Evolutionary conservation across 2,797 vertebrate species (phyloP).

Genomic region (Neomorphus geoffroyi): DNA sequence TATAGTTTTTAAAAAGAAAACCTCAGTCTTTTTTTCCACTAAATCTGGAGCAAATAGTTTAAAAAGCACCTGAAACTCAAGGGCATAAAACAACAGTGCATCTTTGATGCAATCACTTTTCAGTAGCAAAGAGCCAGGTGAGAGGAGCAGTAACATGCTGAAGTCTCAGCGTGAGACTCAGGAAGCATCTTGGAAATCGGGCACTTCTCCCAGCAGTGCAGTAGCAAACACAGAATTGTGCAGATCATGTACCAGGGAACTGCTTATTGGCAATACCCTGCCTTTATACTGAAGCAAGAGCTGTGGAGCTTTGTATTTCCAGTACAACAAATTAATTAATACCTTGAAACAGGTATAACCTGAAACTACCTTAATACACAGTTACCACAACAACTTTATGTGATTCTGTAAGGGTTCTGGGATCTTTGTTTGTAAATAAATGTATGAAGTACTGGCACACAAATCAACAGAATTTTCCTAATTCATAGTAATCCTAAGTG

Average conservation of each 20-base stretch:
- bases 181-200: constrained; percentile 1
- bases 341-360: not conserved
- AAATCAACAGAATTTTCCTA: not conserved
- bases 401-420: not conserved
- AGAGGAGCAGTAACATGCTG: not conserved
- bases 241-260: not conserved
- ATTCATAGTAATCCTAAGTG: not conserved
- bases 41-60: not conserved
- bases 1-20: not conserved
- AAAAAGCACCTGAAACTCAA: not conserved
- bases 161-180: constrained; percentile 7
- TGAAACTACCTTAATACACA: not conserved
- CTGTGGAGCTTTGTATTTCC: not conserved
- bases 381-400: not conserved
- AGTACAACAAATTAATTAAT: not conserved
- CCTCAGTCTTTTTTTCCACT: not conserved
- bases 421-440: not conserved
- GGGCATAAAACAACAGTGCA: not conserved
- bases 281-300: not conserved
- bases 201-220: not conserved
- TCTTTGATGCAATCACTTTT: not conserved
- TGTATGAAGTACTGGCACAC: not conserved
- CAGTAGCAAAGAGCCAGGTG: not conserved
- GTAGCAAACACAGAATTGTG: not conserved
- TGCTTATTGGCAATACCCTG: not conserved